These are phyloP conservation scores for Dasysyrphus albostriatus DNA, from an alignment of 2,888 invertebrate genomes.

Conservation along the genomic window DNA sequence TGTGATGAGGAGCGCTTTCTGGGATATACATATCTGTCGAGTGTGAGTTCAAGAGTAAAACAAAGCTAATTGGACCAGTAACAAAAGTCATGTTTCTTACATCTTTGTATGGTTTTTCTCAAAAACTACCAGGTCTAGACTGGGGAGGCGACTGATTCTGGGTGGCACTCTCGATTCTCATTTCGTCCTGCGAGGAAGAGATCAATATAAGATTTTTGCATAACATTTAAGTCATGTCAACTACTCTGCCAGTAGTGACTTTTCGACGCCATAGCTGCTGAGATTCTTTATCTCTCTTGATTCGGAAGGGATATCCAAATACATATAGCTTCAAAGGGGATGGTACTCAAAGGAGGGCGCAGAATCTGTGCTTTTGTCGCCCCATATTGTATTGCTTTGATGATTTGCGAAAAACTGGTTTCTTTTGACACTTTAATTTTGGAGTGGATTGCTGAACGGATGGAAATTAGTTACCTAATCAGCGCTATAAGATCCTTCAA, in stretches of 20 bases:
- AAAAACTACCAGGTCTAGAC: slow-evolving; percentile 58
- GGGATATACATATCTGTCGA: slow-evolving; percentile 49
- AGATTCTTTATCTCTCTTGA: slow-evolving; percentile 38
- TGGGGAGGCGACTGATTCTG: slow-evolving; percentile 22
- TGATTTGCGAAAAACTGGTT: slow-evolving; percentile 36
- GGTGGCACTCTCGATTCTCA: slow-evolving; percentile 36
- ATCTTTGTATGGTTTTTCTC: background rate
- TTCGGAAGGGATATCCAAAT: slow-evolving; percentile 43
- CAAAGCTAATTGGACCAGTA: slow-evolving; percentile 70
- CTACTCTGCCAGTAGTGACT: slow-evolving; percentile 14
- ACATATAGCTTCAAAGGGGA: slow-evolving; percentile 30
- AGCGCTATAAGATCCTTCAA: too few species aligned
- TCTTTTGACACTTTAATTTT: background rate
- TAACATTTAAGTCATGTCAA: slow-evolving; percentile 37
- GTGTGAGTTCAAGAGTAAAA: slow-evolving; percentile 62
- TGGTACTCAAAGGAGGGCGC: slow-evolving; percentile 33
- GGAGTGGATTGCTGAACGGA: background rate
- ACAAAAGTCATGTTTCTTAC: slow-evolving; percentile 51
- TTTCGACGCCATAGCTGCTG: slow-evolving; percentile 60
- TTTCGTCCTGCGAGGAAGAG: slow-evolving; percentile 6
- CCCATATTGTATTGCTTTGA: slow-evolving; percentile 25
- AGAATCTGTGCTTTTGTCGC: slow-evolving; percentile 52
- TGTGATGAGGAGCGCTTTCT: slow-evolving; percentile 64
- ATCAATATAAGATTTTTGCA: slow-evolving; percentile 21
- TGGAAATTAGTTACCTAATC: background rate